Evolutionary conservation across 2,888 invertebrate species (phyloP), one percentile per base, ranked within the genome.

Genomic region (Oligia strigilis): DNA sequence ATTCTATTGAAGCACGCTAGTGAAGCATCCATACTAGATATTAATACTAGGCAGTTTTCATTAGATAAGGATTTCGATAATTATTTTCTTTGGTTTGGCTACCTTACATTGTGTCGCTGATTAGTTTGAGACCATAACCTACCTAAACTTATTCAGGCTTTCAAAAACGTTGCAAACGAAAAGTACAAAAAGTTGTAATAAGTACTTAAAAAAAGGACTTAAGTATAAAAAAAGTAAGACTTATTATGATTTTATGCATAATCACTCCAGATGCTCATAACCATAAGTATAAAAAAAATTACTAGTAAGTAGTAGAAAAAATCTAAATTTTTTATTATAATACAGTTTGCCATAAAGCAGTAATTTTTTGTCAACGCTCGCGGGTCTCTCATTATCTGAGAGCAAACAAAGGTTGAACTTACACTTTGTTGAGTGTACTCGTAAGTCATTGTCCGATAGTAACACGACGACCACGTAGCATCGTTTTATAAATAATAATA

Each of bases 381-480:
- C 52, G 6, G 8, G 36, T 62, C 29, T 46, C 71, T 88, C 46
- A 29, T 80, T 90, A 92, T 91, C 90, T 79, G 70, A 84, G 75
- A 85, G 83, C 87, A 92, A 93, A 93, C 90, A 91, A 74, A 80
- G 78, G 72, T 78, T 90, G 89, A 91, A 90, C 90, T 90, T 84
- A 78, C 75, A 76, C 81, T 74, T 86, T 80, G 83, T 77, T 64
- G 78, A 49, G 77, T 75, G 78, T 29, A 29, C 29, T 29, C 29
- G 29, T 72, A 85, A 78, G 93, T 92, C 92, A 89, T 89, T 88
- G 93, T 82, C 90, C 91, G 93, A 93, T 93, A 92, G 82, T 84
- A 80, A 64, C 52, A 71, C 75, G 75, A 75, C 78, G 67, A 43
- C 65, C 70, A 60, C 72, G 75, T 75, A 70, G 66, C 75, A 75